Evolutionary conservation across 2,113 vertebrate genomes (phyloP).

Genomic region (Clarias magur): DNA sequence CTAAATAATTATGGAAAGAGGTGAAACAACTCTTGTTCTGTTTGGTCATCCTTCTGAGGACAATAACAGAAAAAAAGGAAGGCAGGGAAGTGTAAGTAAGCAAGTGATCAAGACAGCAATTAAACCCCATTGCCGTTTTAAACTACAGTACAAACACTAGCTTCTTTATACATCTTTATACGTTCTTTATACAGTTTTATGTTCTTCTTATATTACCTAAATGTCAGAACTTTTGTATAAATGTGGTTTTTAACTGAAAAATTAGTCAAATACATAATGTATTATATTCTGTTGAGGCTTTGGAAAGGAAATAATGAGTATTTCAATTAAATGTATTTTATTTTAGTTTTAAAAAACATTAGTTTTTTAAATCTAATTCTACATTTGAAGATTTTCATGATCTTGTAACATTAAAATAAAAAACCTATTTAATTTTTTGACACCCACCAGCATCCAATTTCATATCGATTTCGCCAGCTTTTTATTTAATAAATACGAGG

Average conservation of each 20-base stretch:
- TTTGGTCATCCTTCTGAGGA: not conserved
- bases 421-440: too few species aligned
- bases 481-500: too few species aligned
- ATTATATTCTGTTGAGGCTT: not conserved
- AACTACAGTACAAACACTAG: not conserved
- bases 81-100: not conserved
- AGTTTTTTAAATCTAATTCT: too few species aligned
- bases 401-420: too few species aligned
- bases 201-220: not conserved
- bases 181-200: not conserved
- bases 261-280: not conserved
- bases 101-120: not conserved
- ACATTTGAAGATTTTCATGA: too few species aligned
- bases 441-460: too few species aligned
- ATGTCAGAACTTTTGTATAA: not conserved
- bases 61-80: not conserved
- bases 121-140: too few species aligned
- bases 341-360: too few species aligned
- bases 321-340: too few species aligned
- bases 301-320: not conserved
- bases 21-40: not conserved
- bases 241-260: constrained; percentile 20
- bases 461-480: too few species aligned
- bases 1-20: not conserved
- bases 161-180: not conserved